Base-by-base conservation (phyloP, 2,113 vertebrate species). In the Alces alces region DNA sequence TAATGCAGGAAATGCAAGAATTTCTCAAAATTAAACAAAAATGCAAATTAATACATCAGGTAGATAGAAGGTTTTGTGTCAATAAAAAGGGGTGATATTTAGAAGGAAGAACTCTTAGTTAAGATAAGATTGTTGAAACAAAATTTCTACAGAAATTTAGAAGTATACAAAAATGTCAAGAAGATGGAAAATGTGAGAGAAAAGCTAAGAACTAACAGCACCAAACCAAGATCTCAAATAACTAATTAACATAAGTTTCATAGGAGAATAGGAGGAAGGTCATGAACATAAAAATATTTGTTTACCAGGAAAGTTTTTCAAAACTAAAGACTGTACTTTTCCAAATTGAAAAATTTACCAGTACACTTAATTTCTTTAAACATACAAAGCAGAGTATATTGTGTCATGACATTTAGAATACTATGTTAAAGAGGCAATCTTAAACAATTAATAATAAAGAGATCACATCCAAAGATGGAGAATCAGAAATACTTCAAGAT, bases 11-110 rank as follows among this genome's bases (percentile, higher is more conserved):
- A 84, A 30, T 60, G 12, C 2, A 92, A 89, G 7, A 93, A 73
- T 30, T 86, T 89, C 78, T 86, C 28, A 73, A 96, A 96, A 80
- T 79, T 55, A 73, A 94, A 96, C 70, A 19, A 79, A 96, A 64
- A 54, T 76, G 11, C 28, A 91, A 93, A 85, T 85, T 57, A 89
- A 92, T 17, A 27, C 6, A 50, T 45, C 17, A 84, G 76, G 15
- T 19, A 64, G n/a, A 87, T 33, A 12, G 1, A 92, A 76, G 25
- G 47, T 54, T 83, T 90, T 87, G 4, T 14, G 15, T 70, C 30
- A 33, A 80, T 89, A 66, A 60, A 92, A 86, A 89, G 47, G 19
- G 16, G 47, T 92, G 14, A n/a, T 64, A 55, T 19, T 85, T 97
- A 88, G 21, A 89, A 89, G 58, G 33, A 76, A 97, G n/a, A 93